phyloP scores from a whole-genome alignment of 1,140 invertebrate species.

The Zaprionus capensis region DNA sequence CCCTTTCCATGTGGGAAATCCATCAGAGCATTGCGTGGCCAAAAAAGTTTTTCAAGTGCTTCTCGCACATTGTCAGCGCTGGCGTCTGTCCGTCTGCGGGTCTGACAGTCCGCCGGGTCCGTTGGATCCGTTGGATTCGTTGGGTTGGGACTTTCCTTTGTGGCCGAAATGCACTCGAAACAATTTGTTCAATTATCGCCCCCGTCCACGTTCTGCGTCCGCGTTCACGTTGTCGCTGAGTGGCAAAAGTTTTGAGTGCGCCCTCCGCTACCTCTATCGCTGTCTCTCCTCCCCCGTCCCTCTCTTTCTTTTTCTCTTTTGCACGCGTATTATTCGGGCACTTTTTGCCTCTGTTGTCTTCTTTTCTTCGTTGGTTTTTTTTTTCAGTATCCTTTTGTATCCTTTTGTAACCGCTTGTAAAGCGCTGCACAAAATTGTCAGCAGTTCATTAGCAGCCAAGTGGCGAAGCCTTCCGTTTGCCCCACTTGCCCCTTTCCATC shows the following conservation, averaged over 20 bases:
- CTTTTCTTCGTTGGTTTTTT: constrained; percentile 23
- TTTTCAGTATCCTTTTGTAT: constrained; percentile 55
- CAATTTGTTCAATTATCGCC: constrained; percentile 82
- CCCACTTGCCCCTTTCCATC: neutral
- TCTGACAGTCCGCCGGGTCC: neutral
- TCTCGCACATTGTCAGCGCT: constrained; percentile 18
- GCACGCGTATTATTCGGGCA: constrained; percentile 51
- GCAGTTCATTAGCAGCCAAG: constrained; percentile 71
- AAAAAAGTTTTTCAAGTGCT: constrained; percentile 40
- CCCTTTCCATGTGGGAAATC: constrained; percentile 91
- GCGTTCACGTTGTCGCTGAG: constrained; percentile 38
- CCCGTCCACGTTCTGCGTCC: constrained; percentile 9
- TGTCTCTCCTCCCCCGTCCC: neutral
- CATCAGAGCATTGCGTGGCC: constrained; percentile 21
- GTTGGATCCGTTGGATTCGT: neutral
- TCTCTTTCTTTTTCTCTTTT: constrained; percentile 22
- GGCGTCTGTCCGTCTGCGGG: neutral
- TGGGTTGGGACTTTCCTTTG: constrained; percentile 35
- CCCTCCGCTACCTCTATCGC: neutral
- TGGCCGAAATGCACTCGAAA: constrained; percentile 70
- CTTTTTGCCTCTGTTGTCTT: constrained; percentile 49
- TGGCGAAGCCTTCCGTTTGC: constrained; percentile 6
- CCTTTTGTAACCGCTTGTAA: constrained; percentile 78
- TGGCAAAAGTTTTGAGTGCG: constrained; percentile 70
- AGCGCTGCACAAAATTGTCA: constrained; percentile 76